Base-by-base conservation (phyloP, 1,140 invertebrate species). In the Thaumetopoea pityocampa region DNA sequence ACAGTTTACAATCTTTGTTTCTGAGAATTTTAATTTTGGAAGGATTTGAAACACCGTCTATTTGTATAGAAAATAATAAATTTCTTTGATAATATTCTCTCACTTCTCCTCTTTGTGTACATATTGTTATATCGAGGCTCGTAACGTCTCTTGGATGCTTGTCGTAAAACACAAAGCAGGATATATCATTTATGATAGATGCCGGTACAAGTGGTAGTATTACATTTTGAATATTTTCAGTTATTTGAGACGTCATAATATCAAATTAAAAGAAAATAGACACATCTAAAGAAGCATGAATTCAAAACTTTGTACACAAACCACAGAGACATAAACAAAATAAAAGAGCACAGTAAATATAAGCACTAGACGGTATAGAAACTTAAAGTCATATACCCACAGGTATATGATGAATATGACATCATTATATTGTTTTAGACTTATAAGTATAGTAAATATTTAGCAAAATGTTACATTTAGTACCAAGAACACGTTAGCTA, bases 111-210 rank as follows among this genome's bases (percentile, higher is more conserved):
- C 27, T 30, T 15, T 45, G 40, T 7, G 67, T 70, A 46, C 67
- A 77, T 44, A 79, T 22, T 14, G 46, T 61, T 14, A 83, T 30
- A 43, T 83, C 76, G 15, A 79, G 49, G 3, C 19, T 20, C 32
- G 45, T 66, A 2, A 37, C 3, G 28, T 67, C 68, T 32, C 35
- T 44, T 7, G 76, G 73, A 48, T 83, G 79, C 5, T 68, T 40
- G 45, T 83, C 79, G 28, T 79, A 73, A 12, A 76, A 67, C 4
- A 52, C 57, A 40, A 67, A 83, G 52, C 76, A 73, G 10, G 32
- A 11, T 3, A 61, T 37, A 9, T 55, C 49, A 11, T 50, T 46
- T 1, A 54, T 2, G 4, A 61, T 18, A 6, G 54, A 49, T 4
- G 44, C 34, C n/a, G 66, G 66, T 3, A 69, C 43, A 17, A 61